Base-by-base conservation (phyloP, 2,888 invertebrate genomes). In the Cenopis cana region DNA sequence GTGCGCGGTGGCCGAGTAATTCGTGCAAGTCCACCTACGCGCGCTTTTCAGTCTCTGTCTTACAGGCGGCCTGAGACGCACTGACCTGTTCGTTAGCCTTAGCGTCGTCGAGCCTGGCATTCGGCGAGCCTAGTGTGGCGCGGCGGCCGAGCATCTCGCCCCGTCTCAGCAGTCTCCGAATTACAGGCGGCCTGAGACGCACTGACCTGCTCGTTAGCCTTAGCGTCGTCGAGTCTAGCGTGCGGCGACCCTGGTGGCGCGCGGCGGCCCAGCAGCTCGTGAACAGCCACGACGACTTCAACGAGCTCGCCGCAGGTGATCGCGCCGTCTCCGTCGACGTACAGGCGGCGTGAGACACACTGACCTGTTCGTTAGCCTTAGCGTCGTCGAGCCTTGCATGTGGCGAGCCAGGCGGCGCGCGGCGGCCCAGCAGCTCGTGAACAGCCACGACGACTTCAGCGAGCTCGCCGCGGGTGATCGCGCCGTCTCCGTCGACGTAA, bases 341-440 rank as follows among this genome's bases (percentile, higher is more conserved):
- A 24, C 1, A 3, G 24, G 24, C 24, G 38, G 11, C 38, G 2
- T 38, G 38, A 11, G 10, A 1, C 17, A 50, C 10, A 24, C 50
- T 1, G 9, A 50, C 50, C 50, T 50, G 18, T 50, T 50, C 18
- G 18, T 50, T 50, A 50, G 50, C 50, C 50, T 50, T 50, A 10
- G 50, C 49, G 6, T 24, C 54, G 10, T 12, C 4, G 41, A 97
- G 95, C 50, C 92, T 79, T 0, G 89, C 82, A 1, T 89, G 97
- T 24, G 96, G 96, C 14, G 89, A 89, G 0, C 91, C 92, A 14
- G 96, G 96, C 60, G 97, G 96, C 38, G 96, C 95, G 73, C 96
- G 93, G 52, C 96, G 90, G 0, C 97, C 97, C 94, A 98, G 96
- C 85, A 99, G 95, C 89, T 99, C 98, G 87, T 99, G 99, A 14